Percentiles rank a stretch among this genome's conserved stretches.
These are phyloP conservation scores for Rhopalosiphum padi DNA, from an alignment of 1,140 invertebrate species.

Conservation along the genomic window DNA sequence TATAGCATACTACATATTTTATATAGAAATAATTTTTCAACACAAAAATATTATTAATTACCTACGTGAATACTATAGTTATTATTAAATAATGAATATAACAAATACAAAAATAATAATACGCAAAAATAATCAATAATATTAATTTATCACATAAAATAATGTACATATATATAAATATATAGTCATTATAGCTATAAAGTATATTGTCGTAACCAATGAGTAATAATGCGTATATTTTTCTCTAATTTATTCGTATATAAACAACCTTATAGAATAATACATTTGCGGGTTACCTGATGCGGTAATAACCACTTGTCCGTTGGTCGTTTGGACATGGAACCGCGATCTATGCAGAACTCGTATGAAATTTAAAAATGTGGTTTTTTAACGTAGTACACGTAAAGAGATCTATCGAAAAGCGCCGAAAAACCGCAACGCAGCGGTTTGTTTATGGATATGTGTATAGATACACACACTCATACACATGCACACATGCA, in stretches of 20 bases:
- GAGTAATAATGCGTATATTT: background rate
- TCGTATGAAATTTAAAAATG: constrained; percentile 32
- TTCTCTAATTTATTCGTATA: background rate
- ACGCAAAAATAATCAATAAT: background rate
- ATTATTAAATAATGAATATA: background rate
- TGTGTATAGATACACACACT: background rate
- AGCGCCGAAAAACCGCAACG: constrained; percentile 38
- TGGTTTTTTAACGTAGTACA: background rate
- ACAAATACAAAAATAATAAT: background rate
- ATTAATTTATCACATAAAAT: background rate
- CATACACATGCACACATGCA: background rate
- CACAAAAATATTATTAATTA: background rate
- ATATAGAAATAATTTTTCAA: background rate
- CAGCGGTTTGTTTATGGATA: background rate
- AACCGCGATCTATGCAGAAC: background rate
- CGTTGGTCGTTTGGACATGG: background rate
- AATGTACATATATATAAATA: background rate
- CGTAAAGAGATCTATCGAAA: constrained; percentile 25
- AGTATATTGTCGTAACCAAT: constrained; percentile 1
- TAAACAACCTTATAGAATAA: constrained; percentile 3
- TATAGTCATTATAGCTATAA: background rate
- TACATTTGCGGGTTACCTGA: background rate
- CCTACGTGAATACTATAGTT: background rate
- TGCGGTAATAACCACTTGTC: background rate
- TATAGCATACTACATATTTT: background rate